These are phyloP conservation scores for Chiloscyllium punctatum DNA, from an alignment of 2,797 vertebrate species.

Conservation along the genomic window DNA sequence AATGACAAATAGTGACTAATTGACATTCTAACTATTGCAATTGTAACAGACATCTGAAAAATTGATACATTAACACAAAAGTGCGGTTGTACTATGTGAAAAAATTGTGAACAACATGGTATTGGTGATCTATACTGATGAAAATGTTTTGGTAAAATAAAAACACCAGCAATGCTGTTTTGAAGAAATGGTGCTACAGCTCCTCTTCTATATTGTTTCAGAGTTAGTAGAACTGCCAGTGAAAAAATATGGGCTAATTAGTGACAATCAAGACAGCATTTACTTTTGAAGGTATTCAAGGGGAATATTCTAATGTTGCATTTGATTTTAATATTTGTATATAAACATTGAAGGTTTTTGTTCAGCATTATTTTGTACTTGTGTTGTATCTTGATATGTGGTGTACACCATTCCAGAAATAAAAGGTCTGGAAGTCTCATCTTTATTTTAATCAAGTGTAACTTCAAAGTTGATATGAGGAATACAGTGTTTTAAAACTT, in stretches of 20 bases:
- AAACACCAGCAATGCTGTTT: constrained; percentile 36
- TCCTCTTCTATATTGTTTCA: constrained; percentile 18
- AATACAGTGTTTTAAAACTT: not conserved
- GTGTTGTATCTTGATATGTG: constrained; percentile 99
- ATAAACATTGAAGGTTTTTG: constrained; percentile 76
- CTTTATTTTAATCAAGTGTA: constrained; percentile 42
- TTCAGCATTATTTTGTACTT: constrained; percentile 99
- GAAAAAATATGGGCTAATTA: constrained; percentile 48
- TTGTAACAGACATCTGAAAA: constrained; percentile 30
- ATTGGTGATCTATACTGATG: constrained; percentile 19
- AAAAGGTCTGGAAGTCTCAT: constrained; percentile 90
- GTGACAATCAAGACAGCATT: constrained; percentile 92
- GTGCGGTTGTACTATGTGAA: constrained; percentile 25
- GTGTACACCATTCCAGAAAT: constrained; percentile 98
- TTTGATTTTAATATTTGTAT: constrained; percentile 93
- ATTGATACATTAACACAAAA: constrained; percentile 7
- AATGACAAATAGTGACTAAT: constrained; percentile 75
- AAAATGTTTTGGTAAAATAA: constrained; percentile 39
- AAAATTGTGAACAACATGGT: constrained; percentile 26
- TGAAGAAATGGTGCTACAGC: constrained; percentile 38
- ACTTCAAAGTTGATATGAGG: not conserved
- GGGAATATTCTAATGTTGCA: constrained; percentile 87
- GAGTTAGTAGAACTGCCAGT: constrained; percentile 25
- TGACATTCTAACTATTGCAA: not conserved
- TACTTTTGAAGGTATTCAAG: constrained; percentile 82